Conservation (phyloP, 30 jellyfish, hydroid and myxozoan species). For the Hydra vulgaris region DNA sequence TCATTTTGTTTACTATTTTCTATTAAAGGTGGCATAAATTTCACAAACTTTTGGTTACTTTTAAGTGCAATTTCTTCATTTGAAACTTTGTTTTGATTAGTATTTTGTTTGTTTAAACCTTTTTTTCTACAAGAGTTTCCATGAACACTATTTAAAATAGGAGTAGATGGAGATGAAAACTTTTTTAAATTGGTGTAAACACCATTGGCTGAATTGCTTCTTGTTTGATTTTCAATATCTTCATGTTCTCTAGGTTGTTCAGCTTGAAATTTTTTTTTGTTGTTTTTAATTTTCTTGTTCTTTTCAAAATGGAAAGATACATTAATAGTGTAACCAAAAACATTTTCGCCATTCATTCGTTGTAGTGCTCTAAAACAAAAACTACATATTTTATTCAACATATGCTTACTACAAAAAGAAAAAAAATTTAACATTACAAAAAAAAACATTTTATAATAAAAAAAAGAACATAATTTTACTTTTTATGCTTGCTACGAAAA, state of each 20-base stretch:
- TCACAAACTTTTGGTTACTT: neutral
- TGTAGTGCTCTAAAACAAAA: slow-evolving; percentile 41
- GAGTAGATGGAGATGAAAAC: neutral
- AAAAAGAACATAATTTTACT: too few species aligned
- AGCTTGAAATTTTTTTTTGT: too few species aligned
- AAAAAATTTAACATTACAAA: too few species aligned
- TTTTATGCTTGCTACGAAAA: neutral
- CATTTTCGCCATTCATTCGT: slow-evolving; percentile 43
- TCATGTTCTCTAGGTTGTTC: too few species aligned
- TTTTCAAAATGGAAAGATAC: slow-evolving; percentile 9
- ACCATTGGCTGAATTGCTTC: neutral
- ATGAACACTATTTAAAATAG: neutral
- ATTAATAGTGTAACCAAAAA: slow-evolving; percentile 37
- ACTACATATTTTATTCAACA: too few species aligned
- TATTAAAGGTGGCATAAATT: neutral
- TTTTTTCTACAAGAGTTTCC: neutral
- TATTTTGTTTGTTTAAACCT: neutral
- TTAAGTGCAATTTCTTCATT: too few species aligned
- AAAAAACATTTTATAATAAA: too few species aligned
- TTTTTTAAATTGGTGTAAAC: neutral
- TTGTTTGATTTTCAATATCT: too few species aligned
- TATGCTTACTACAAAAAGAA: too few species aligned
- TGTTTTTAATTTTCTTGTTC: too few species aligned
- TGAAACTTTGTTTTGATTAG: neutral
- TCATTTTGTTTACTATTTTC: neutral